Evolutionary conservation across 1,140 invertebrate genomes (phyloP).

Genomic region (Druon quercuslanigerum): DNA sequence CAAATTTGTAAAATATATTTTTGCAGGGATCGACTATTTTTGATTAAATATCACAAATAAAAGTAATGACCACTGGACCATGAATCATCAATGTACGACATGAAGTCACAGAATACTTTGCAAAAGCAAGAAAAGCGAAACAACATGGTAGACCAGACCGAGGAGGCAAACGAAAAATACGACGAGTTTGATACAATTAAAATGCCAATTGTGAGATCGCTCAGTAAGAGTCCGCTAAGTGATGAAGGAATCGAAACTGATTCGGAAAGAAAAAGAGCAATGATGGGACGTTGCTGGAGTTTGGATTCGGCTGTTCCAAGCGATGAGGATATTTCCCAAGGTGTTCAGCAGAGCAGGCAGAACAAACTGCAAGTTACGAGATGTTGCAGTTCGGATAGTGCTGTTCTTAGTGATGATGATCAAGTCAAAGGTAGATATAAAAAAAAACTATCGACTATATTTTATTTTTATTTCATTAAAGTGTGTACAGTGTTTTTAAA

Average conservation of each 20-base stretch:
- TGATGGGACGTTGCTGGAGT: slow-evolving; percentile 63
- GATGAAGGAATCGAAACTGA: slow-evolving; percentile 70
- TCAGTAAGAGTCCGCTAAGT: slow-evolving; percentile 63
- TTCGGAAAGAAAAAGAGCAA: slow-evolving; percentile 50
- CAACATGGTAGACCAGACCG: slow-evolving; percentile 45
- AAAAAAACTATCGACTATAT: slow-evolving; percentile 35
- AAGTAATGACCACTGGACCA: no score
- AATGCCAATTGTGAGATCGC: slow-evolving; percentile 45
- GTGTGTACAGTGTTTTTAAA: slow-evolving; percentile 29
- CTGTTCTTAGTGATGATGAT: slow-evolving; percentile 76
- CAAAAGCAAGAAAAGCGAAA: slow-evolving; percentile 1
- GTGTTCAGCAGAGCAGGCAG: slow-evolving; percentile 39
- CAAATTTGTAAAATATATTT: no score
- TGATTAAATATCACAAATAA: no score
- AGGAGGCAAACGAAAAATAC: slow-evolving; percentile 61
- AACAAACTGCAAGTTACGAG: slow-evolving; percentile 67
- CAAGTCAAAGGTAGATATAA: slow-evolving; percentile 61
- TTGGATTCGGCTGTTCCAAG: slow-evolving; percentile 61
- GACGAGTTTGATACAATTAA: slow-evolving; percentile 62
- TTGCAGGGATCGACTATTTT: no score
- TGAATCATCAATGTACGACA: no score
- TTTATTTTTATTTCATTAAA: slow-evolving; percentile 26
- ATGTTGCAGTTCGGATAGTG: slow-evolving; percentile 77
- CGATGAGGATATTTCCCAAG: slow-evolving; percentile 58
- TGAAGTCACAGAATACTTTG: neutral